phyloP scores from a whole-genome alignment of 2,888 invertebrate genomes.

The Chymomyza amoena region DNA sequence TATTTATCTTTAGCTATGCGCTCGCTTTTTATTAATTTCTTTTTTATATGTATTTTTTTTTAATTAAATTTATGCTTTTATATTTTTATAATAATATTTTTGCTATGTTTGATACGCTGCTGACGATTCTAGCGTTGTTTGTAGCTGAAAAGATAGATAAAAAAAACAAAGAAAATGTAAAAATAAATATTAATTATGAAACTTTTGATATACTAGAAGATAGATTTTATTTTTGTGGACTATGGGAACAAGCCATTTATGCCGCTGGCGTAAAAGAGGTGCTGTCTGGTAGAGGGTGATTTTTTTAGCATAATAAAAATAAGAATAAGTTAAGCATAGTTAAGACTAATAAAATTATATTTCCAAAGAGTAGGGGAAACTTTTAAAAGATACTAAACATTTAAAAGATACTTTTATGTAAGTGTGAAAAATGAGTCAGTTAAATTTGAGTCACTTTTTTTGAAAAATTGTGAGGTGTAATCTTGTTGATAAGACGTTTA shows the following conservation, averaged over 20 bases:
- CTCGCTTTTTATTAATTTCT: background rate
- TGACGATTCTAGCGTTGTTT: conserved; percentile 16
- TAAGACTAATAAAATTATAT: too few relatives aligned
- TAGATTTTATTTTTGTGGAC: conserved; percentile 20
- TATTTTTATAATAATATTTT: conserved; percentile 17
- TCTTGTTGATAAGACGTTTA: too few relatives aligned
- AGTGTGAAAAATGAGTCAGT: too few relatives aligned
- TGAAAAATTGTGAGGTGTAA: too few relatives aligned
- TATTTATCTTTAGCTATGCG: background rate
- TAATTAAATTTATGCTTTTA: conserved; percentile 29
- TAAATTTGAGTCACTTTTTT: too few relatives aligned
- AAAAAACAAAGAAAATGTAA: conserved; percentile 20
- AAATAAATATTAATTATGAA: conserved; percentile 33
- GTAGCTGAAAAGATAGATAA: conserved; percentile 33
- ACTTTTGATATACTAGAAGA: conserved; percentile 15
- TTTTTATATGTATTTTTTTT: background rate
- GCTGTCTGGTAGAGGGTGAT: too few relatives aligned
- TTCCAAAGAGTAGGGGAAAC: too few relatives aligned
- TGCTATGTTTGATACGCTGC: background rate
- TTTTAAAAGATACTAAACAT: too few relatives aligned
- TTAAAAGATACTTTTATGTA: too few relatives aligned
- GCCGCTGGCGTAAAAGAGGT: background rate
- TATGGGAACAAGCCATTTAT: conserved; percentile 23
- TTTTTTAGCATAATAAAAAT: too few relatives aligned
- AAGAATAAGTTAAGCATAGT: too few relatives aligned